phyloP scores from a whole-genome alignment of 2,888 invertebrate genomes.

The Archaeoteleia sp. region DNA sequence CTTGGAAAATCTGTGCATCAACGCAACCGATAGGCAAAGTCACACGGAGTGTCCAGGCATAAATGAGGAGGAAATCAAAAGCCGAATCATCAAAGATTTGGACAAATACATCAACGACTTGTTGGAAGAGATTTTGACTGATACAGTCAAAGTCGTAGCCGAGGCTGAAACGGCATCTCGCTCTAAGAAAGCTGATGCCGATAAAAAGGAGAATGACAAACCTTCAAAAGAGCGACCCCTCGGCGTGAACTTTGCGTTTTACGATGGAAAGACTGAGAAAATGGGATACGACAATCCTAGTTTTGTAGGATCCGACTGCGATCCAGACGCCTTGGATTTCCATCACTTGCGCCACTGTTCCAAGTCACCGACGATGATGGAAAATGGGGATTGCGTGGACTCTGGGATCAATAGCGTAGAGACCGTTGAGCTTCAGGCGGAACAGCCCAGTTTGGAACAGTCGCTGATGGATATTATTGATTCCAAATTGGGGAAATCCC shows the following conservation, averaged over 20 bases:
- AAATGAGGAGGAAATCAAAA: constrained; percentile 59
- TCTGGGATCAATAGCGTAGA: constrained; percentile 73
- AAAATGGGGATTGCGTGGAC: constrained; percentile 67
- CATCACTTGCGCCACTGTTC: constrained; percentile 39
- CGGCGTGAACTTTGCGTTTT: constrained; percentile 10
- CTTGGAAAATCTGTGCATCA: constrained; percentile 46
- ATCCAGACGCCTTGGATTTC: constrained; percentile 69
- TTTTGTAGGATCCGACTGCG: constrained; percentile 63
- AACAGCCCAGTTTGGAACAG: constrained; percentile 70
- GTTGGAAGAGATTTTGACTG: constrained; percentile 69
- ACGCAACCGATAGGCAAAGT: constrained; percentile 7
- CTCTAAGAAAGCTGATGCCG: constrained; percentile 20
- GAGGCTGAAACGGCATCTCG: constrained; percentile 54
- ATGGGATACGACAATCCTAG: constrained; percentile 68
- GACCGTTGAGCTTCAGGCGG: constrained; percentile 70
- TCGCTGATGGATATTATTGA: constrained; percentile 71
- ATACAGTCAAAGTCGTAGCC: constrained; percentile 67
- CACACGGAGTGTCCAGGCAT: constrained; percentile 2
- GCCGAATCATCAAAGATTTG: constrained; percentile 68
- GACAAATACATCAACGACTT: constrained; percentile 70
- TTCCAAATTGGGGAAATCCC: constrained; percentile 68
- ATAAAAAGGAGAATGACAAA: constrained; percentile 5
- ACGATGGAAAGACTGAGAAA: constrained; percentile 18
- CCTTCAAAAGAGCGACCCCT: background rate
- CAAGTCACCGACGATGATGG: constrained; percentile 48